Conservation (phyloP, 2,888 invertebrate species). For the Augochlorella aurata region DNA sequence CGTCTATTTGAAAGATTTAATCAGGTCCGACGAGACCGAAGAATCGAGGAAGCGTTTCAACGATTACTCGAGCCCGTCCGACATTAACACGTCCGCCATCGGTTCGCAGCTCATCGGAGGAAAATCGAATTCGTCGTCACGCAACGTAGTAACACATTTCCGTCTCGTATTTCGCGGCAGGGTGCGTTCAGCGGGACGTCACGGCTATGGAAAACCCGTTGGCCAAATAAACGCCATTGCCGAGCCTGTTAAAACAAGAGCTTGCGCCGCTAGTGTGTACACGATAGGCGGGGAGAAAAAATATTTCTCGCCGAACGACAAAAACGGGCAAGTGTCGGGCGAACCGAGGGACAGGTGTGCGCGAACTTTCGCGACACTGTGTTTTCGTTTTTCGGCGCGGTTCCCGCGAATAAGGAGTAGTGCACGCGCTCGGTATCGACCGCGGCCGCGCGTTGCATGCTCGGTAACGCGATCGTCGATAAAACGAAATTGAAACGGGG, state of each 20-base stretch:
- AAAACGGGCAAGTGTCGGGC: not conserved
- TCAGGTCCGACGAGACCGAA: not conserved
- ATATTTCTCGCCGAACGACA: not conserved
- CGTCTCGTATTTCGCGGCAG: too few species aligned
- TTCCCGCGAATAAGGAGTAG: not conserved
- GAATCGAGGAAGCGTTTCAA: not conserved
- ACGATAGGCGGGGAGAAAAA: not conserved
- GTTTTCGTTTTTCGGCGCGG: not conserved
- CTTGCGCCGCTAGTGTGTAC: not conserved
- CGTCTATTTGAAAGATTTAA: not conserved
- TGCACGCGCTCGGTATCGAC: slow-evolving; percentile 21
- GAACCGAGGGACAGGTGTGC: not conserved
- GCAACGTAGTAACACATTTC: too few species aligned
- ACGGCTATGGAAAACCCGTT: too few species aligned
- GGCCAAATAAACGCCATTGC: not conserved
- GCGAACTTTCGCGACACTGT: not conserved
- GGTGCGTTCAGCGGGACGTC: too few species aligned
- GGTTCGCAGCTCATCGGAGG: too few species aligned
- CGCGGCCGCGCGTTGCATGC: slow-evolving; percentile 5
- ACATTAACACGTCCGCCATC: not conserved
- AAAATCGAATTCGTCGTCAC: too few species aligned
- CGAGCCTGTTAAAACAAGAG: not conserved
- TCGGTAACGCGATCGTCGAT: slow-evolving; percentile 27
- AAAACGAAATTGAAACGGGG: slow-evolving; percentile 39
- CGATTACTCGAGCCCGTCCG: not conserved